Evolutionary conservation across 2,888 invertebrate species (phyloP), one percentile per base, ranked within the genome.

Genomic region (Melinopterus prodromus): DNA sequence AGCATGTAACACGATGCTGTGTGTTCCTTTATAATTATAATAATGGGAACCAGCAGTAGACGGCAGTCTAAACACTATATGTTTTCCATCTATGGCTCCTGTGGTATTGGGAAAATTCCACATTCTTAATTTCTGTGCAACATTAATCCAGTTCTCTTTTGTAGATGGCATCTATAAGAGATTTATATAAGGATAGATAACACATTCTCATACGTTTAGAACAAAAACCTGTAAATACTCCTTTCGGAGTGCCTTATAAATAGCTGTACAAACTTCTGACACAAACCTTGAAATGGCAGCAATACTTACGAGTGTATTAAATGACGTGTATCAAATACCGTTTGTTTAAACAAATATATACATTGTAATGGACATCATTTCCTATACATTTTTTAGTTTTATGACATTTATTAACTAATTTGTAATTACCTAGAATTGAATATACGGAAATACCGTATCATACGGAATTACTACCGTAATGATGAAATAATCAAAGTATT

Each of bases 61-160:
- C 35, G 83, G 84, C 71, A 83, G 79, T 70, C 75, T 75, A 12
- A 81, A 77, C 12, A 37, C 36, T 35, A 85, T 80, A 79, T 86
- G 85, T 80, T 86, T 85, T 6, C 85, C 26, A 26, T 26, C 26
- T 26, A 26, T 26, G 26, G 26, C 26, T 26, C 26, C 26, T 26
- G 3, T 26, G 38, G 83, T 81, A 81, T 86, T 80, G 14, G 85
- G 84, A 71, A 83, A 80, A 81, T 84, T 82, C 85, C 85, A 86
- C 6, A 53, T 1, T 16, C 37, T 16, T 15, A 78, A 79, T 2
- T 79, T 38, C 14, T 79, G 36, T n/a, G 81, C 70, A 14, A 81
- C 53, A 6, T 36, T 16, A 3, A 15, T 0, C 79, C 81, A 81
- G 6, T 36, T 69, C 70, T 77, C 70, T 74, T 4, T 12, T 36